Percentiles rank a stretch among this genome's conserved stretches.
phyloP scores from a whole-genome alignment of 2,797 vertebrate species.

The Synanceia verrucosa region DNA sequence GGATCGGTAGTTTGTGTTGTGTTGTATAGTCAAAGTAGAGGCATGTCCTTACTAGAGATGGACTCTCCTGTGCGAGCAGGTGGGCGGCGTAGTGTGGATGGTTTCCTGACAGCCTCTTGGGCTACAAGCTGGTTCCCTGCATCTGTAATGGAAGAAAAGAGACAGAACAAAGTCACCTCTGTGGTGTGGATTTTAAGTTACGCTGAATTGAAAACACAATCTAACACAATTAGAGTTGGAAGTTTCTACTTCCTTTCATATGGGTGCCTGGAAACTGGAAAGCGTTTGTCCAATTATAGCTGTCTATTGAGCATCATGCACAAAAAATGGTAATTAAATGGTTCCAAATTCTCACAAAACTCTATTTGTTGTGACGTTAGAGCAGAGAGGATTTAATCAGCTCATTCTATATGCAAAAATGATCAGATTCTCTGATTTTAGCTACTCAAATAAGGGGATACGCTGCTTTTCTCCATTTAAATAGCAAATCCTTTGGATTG shows the following conservation, averaged over 20 bases:
- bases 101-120: constrained; percentile 79
- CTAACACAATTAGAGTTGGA: background rate
- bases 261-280: background rate
- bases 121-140: constrained; percentile 71
- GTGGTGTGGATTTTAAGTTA: background rate
- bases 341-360: background rate
- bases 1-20: no score
- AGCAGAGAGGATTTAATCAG: background rate
- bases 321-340: background rate
- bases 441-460: background rate
- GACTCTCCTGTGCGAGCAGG: constrained; percentile 71
- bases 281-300: background rate
- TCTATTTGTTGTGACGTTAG: background rate
- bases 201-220: background rate
- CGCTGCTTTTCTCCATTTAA: background rate
- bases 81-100: constrained; percentile 69
- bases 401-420: background rate
- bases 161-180: background rate
- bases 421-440: background rate
- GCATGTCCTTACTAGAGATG: constrained; percentile 69
- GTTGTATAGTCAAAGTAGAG: background rate
- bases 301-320: background rate
- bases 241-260: background rate
- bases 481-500: background rate
- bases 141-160: constrained; percentile 71